Conservation (phyloP, 2,797 vertebrate species). For the Melanotaenia maccullochi region DNA sequence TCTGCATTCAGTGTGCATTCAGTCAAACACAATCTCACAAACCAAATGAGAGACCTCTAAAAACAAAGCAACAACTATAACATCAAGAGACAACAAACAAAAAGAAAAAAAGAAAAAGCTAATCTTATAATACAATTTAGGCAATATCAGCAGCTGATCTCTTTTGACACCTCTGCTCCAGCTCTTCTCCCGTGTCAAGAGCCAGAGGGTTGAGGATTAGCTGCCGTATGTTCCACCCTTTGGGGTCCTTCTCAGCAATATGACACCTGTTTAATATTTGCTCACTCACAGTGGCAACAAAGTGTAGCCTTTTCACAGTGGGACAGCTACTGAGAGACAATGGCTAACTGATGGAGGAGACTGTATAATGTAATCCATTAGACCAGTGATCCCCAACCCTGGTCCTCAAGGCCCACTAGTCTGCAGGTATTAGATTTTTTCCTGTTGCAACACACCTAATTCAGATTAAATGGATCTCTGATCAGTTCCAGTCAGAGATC, state of each 20-base stretch:
- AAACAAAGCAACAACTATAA: background rate
- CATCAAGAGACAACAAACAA: too few relatives aligned
- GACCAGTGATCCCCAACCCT: too few relatives aligned
- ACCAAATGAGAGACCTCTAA: conserved; percentile 30
- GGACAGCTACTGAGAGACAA: conserved; percentile 26
- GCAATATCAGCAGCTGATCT: conserved; percentile 63
- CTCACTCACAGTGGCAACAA: conserved; percentile 15
- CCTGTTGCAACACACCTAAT: too few relatives aligned
- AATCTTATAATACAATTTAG: conserved; percentile 33
- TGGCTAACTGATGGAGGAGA: conserved; percentile 15
- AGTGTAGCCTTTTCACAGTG: conserved; percentile 54
- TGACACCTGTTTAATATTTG: conserved; percentile 58
- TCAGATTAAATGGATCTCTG: too few relatives aligned
- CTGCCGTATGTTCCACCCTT: conserved; percentile 48
- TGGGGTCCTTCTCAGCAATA: conserved; percentile 52
- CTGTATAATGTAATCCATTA: conserved; percentile 15
- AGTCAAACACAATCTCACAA: conserved; percentile 42
- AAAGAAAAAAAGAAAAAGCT: conserved; percentile 1
- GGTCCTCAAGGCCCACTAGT: too few relatives aligned
- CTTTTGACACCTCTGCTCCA: conserved; percentile 56
- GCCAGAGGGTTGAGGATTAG: conserved; percentile 50
- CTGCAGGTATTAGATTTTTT: too few relatives aligned
- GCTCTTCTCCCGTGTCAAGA: conserved; percentile 31
- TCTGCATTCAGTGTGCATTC: conserved; percentile 30
- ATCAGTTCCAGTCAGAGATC: too few relatives aligned